Conservation (phyloP, 2,113 vertebrate species). For the Anarrhichthys ocellatus region DNA sequence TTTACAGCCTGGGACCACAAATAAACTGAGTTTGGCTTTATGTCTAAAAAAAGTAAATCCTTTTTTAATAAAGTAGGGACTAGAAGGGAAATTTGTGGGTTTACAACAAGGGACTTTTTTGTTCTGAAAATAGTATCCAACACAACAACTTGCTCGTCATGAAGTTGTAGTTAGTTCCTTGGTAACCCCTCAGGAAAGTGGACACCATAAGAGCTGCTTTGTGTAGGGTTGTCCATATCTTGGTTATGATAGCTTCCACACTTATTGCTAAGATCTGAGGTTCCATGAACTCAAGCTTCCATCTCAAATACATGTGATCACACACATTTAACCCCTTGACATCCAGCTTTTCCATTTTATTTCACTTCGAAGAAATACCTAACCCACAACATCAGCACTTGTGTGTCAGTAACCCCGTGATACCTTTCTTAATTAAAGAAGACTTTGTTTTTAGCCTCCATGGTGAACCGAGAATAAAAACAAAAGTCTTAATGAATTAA, state of each 20-base stretch:
- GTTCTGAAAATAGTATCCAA: background rate
- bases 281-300: background rate
- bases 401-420: background rate
- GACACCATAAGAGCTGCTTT: too few relatives aligned
- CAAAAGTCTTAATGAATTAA: background rate
- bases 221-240: background rate
- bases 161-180: background rate
- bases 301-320: background rate
- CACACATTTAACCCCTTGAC: background rate
- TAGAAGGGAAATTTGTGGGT: background rate
- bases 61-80: conserved; percentile 1
- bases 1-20: conserved; percentile 24
- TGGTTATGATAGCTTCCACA: background rate
- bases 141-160: background rate
- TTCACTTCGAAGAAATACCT: background rate
- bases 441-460: background rate
- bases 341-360: background rate
- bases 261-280: background rate
- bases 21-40: conserved; percentile 19
- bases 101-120: conserved; percentile 2
- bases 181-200: background rate
- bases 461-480: too few relatives aligned
- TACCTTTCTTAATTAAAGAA: background rate
- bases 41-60: conserved; percentile 21
- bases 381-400: background rate